Percentiles rank a stretch among this genome's conserved stretches.
These are phyloP conservation scores for Diprion similis DNA, from an alignment of 1,140 invertebrate genomes.

Conservation along the genomic window DNA sequence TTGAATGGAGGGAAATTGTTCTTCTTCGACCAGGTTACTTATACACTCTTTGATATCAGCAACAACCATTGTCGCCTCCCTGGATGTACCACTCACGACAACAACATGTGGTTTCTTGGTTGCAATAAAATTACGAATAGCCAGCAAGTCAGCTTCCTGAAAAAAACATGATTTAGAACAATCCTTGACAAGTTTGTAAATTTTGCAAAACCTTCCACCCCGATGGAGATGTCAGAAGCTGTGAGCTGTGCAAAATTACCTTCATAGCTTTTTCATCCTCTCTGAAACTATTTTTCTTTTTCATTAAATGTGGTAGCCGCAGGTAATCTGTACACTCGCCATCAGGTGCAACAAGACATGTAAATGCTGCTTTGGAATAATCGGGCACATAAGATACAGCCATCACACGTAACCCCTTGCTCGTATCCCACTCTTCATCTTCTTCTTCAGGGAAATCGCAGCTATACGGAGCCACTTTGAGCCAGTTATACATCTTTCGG, in stretches of 20 bases:
- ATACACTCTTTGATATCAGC: conserved; percentile 85
- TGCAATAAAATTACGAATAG: conserved; percentile 85
- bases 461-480: conserved; percentile 87
- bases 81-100: conserved; percentile 88
- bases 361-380: conserved; percentile 86
- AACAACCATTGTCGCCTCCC: conserved; percentile 86
- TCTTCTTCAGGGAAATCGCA: conserved; percentile 83
- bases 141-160: conserved; percentile 81
- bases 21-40: conserved; percentile 77
- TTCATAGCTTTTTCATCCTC: conserved; percentile 77
- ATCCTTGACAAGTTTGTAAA: neutral
- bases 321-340: conserved; percentile 93
- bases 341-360: conserved; percentile 84
- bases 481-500: conserved; percentile 88
- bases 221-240: conserved; percentile 7
- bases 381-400: conserved; percentile 89
- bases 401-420: conserved; percentile 86
- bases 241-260: conserved; percentile 40
- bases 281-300: conserved; percentile 78
- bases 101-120: conserved; percentile 95
- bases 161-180: conserved; percentile 23
- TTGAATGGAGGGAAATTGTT: conserved; percentile 86
- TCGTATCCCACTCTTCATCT: conserved; percentile 90
- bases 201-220: neutral
- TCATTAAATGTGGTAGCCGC: conserved; percentile 84